phyloP scores from a whole-genome alignment of 2,888 invertebrate genomes.

The Strigamia transsilvanica region DNA sequence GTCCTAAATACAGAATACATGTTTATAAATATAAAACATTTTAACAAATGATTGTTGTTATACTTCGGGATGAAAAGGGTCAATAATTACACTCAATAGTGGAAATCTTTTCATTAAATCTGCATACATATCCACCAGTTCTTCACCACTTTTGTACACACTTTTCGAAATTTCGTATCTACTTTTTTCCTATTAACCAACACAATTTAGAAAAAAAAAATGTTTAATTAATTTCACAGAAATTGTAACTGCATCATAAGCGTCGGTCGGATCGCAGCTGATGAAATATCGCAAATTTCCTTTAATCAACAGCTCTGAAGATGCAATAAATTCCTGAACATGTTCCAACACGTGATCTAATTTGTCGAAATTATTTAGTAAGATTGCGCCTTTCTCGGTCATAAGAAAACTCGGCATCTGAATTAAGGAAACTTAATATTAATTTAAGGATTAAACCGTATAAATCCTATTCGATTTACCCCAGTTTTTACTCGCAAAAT shows the following conservation, averaged over 20 bases:
- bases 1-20: background rate
- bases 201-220: background rate
- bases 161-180: constrained; percentile 10
- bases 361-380: background rate
- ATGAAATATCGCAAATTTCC: background rate
- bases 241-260: background rate
- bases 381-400: background rate
- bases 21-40: background rate
- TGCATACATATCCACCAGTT: background rate
- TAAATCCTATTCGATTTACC: background rate
- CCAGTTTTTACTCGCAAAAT: background rate
- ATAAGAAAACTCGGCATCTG: background rate
- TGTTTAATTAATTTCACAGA: background rate
- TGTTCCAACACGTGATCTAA: background rate
- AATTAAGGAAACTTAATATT: background rate
- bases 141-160: background rate
- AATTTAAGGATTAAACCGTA: background rate
- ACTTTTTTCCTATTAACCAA: background rate
- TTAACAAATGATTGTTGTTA: background rate
- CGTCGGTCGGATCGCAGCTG: background rate
- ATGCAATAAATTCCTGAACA: background rate
- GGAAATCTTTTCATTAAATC: background rate
- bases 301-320: background rate
- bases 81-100: background rate
- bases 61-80: background rate